A percentile compares a stretch with the other conserved stretches of the same genome.
Evolutionary conservation across 2,888 invertebrate species (phyloP).

Genomic region (Tuberolachnus salignus): DNA sequence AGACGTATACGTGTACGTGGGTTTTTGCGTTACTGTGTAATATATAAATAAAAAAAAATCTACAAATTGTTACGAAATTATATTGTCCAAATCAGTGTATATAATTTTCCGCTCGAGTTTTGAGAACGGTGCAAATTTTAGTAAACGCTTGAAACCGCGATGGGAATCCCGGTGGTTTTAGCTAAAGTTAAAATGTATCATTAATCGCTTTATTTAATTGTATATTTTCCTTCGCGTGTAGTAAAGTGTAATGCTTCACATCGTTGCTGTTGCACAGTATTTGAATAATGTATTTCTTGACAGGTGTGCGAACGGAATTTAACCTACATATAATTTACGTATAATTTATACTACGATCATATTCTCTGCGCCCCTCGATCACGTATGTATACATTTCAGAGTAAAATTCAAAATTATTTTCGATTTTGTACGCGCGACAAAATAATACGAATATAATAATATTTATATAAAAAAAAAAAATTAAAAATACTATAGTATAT

Average conservation of each 20-base stretch:
- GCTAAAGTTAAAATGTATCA: slow-evolving; percentile 24
- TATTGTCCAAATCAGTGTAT: not conserved
- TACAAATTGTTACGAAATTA: not conserved
- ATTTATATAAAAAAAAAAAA: no score
- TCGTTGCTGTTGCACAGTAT: slow-evolving; percentile 5
- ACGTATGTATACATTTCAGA: not conserved
- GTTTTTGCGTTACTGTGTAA: no score
- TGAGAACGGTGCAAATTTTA: not conserved
- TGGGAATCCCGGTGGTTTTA: not conserved
- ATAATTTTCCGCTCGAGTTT: not conserved
- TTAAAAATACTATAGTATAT: no score
- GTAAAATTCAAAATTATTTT: not conserved
- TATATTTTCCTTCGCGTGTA: slow-evolving; percentile 41
- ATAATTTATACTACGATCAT: not conserved
- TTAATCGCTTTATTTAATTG: slow-evolving; percentile 47
- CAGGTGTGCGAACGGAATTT: slow-evolving; percentile 5
- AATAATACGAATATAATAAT: no score
- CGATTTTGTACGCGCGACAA: no score
- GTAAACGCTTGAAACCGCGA: not conserved
- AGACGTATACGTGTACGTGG: no score
- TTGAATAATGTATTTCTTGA: slow-evolving; percentile 31
- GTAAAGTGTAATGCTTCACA: not conserved
- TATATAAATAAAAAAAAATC: no score
- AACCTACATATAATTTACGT: slow-evolving; percentile 12
- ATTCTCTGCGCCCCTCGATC: not conserved